Conservation (phyloP, 2,888 invertebrate species). For the Nephrotoma appendiculata region DNA sequence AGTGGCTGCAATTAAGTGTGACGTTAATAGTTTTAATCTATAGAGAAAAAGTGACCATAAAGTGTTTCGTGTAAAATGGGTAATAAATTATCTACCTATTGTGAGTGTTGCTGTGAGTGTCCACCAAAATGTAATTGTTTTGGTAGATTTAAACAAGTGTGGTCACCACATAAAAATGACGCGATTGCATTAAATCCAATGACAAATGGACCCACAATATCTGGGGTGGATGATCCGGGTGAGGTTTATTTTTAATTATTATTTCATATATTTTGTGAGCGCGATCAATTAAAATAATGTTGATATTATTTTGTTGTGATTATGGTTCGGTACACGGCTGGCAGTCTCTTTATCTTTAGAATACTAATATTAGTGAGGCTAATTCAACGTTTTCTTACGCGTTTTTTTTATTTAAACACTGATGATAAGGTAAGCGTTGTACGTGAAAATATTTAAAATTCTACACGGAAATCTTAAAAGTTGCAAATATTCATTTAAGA, state of each 20-base stretch:
- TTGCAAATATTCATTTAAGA: too few relatives aligned
- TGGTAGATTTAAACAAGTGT: constrained; percentile 5
- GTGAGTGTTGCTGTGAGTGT: neutral
- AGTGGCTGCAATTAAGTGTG: neutral
- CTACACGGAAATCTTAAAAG: too few relatives aligned
- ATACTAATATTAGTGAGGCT: neutral
- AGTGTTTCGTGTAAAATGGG: neutral
- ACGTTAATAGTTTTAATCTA: neutral
- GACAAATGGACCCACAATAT: neutral
- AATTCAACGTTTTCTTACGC: too few relatives aligned
- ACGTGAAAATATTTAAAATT: too few relatives aligned
- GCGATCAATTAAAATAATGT: neutral
- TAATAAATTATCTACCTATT: neutral
- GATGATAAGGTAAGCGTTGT: too few relatives aligned
- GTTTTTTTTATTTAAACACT: too few relatives aligned
- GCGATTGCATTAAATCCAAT: neutral
- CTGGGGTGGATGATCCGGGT: neutral
- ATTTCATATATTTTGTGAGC: neutral
- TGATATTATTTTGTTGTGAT: neutral
- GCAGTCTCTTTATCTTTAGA: neutral
- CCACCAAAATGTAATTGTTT: constrained; percentile 1
- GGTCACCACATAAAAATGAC: neutral
- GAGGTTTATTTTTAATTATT: neutral
- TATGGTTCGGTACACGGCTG: neutral
- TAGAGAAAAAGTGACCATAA: neutral